These are phyloP conservation scores for Sigmodon hispidus DNA, from an alignment of 2,113 vertebrate genomes.

Conservation along the genomic window DNA sequence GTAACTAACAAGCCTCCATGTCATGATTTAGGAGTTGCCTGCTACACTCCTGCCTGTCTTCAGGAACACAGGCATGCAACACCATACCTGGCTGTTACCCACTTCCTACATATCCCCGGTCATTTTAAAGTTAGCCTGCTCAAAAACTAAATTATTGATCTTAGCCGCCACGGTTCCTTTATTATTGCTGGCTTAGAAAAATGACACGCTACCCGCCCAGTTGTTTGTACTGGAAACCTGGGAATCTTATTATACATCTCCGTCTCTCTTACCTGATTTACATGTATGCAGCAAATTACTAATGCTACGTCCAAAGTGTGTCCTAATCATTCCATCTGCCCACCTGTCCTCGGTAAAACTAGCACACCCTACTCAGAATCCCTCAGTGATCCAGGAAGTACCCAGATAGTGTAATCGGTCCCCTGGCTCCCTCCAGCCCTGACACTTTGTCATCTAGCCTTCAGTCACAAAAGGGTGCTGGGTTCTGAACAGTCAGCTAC, in stretches of 20 bases:
- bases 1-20: too few species aligned
- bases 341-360: background rate
- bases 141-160: background rate
- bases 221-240: background rate
- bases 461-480: background rate
- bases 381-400: background rate
- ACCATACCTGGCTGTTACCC: background rate
- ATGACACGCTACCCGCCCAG: background rate
- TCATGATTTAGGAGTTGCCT: too few species aligned
- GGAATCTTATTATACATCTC: background rate
- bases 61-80: background rate
- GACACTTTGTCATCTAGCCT: background rate
- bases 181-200: constrained; percentile 15
- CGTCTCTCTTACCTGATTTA: background rate
- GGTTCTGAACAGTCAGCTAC: background rate
- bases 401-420: too few species aligned
- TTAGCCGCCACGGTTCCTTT: background rate
- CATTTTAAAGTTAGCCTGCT: constrained; percentile 47
- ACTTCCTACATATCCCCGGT: background rate
- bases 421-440: background rate
- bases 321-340: background rate
- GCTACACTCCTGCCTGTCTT: background rate
- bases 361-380: background rate
- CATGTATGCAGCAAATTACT: background rate
- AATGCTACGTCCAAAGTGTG: background rate